These are phyloP conservation scores for Himalopsyche anomala DNA, from an alignment of 2,888 invertebrate genomes.

Conservation along the genomic window DNA sequence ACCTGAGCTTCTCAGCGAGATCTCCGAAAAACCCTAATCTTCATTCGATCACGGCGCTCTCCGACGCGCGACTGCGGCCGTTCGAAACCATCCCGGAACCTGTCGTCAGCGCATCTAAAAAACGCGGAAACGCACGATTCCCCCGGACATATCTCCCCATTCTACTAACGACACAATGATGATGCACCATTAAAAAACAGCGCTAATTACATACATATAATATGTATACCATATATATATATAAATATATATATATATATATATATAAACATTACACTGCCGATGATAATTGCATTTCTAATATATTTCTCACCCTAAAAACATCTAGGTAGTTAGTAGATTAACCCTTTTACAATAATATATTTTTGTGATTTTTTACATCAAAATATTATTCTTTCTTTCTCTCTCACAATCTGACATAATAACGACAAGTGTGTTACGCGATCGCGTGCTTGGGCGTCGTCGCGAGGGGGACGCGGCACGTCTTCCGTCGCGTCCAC, in stretches of 20 bases:
- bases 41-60: not conserved
- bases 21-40: not conserved
- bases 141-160: conserved; percentile 17
- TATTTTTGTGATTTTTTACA: conserved; percentile 18
- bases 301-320: conserved; percentile 27
- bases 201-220: conserved; percentile 13
- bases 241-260: not conserved
- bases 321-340: conserved; percentile 37
- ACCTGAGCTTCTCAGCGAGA: conserved; percentile 8
- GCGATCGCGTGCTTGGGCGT: not conserved
- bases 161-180: conserved; percentile 32
- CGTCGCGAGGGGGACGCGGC: conserved; percentile 6
- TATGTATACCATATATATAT: not conserved
- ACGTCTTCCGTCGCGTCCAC: not conserved
- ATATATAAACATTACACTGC: conserved; percentile 14
- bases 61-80: not conserved
- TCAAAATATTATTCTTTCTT: conserved; percentile 37
- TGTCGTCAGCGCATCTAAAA: conserved; percentile 1
- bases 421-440: not conserved
- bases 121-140: not conserved
- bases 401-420: conserved; percentile 35
- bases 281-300: conserved; percentile 28
- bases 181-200: conserved; percentile 34
- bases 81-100: not conserved
- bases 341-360: conserved; percentile 20